Base-by-base conservation (phyloP, 2,888 invertebrate species). In the Cephus pygmeus region DNA sequence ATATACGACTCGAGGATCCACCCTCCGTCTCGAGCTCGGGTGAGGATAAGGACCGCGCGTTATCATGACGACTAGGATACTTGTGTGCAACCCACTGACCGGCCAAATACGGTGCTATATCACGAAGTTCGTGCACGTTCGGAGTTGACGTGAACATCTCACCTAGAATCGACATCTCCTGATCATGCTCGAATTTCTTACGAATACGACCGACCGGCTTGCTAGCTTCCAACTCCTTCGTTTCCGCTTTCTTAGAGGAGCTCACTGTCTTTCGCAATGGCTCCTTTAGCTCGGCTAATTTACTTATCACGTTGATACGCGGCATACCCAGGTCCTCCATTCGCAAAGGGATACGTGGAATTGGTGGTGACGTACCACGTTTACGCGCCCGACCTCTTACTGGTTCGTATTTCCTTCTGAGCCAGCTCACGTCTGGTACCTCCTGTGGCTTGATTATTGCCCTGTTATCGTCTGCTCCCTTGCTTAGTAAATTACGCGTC, bases 301-400 rank as follows among this genome's bases (percentile, higher is more conserved):
- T 97, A 85, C 97, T 97, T 85, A 97, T 97, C n/a, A 97, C 95
- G 86, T 97, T 97, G 83, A 97, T 97, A 87, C 96, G 97, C 0
- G 97, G 97, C 97, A 97, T 97, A 82, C 95, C 95, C 23, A 96
- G 93, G 88, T 96, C 95, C 77, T 94, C 94, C 0, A 94, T 92
- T 68, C 94, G 93, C 56, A 96, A 92, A 1, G 95, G 94, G 68
- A 94, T 92, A 69, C 94, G 92, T 12, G 94, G 94, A 75, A 96
- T 94, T 23, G 91, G 90, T 0, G 96, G 96, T 1, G 95, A 94
- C n/a, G 92, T 91, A 1, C 92, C 92, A 69, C 92, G 90, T 81
- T 92, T 88, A 4, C 93, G 91, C 34, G 92, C 92, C 69, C 94
- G 89, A 0, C 93, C 93, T 40, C 94, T 91, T 6, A 90, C 90